These are phyloP conservation scores for Telenomus remus DNA, from an alignment of 1,140 invertebrate genomes.

Conservation along the genomic window DNA sequence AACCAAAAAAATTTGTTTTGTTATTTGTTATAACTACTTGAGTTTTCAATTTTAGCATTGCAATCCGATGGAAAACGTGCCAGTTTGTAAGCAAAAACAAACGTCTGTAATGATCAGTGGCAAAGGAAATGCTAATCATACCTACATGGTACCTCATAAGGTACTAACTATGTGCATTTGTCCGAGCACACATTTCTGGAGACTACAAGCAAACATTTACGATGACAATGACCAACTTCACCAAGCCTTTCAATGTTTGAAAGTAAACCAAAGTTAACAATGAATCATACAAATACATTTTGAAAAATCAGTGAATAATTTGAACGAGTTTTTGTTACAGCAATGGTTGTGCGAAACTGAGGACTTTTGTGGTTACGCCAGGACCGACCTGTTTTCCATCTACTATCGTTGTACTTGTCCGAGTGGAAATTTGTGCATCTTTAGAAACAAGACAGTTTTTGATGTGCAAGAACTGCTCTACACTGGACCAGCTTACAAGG, in stretches of 20 bases:
- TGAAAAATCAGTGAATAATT: not conserved
- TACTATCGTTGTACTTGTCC: slow-evolving; percentile 81
- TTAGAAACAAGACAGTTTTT: slow-evolving; percentile 68
- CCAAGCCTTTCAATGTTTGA: slow-evolving; percentile 67
- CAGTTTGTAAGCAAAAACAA: slow-evolving; percentile 58
- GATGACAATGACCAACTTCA: slow-evolving; percentile 51
- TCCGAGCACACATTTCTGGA: slow-evolving; percentile 65
- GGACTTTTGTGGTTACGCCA: slow-evolving; percentile 75
- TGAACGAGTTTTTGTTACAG: slow-evolving; percentile 58
- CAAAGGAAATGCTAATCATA: slow-evolving; percentile 57
- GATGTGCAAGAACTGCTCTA: slow-evolving; percentile 78
- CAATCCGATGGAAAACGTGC: slow-evolving; percentile 38
- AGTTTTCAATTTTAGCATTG: slow-evolving; percentile 64
- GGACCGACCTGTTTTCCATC: slow-evolving; percentile 76
- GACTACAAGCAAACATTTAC: slow-evolving; percentile 64
- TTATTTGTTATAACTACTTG: slow-evolving; percentile 14
- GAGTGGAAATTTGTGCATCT: slow-evolving; percentile 77
- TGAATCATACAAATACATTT: not conserved
- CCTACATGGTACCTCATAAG: slow-evolving; percentile 58
- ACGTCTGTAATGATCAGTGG: slow-evolving; percentile 60
- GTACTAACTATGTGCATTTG: slow-evolving; percentile 63
- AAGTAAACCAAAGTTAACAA: slow-evolving; percentile 55
- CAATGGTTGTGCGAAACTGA: slow-evolving; percentile 70
- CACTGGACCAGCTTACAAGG: slow-evolving; percentile 76
- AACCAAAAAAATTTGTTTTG: slow-evolving; percentile 17